Evolutionary conservation across 2,888 invertebrate genomes (phyloP).

Genomic region (Xanthia togata): DNA sequence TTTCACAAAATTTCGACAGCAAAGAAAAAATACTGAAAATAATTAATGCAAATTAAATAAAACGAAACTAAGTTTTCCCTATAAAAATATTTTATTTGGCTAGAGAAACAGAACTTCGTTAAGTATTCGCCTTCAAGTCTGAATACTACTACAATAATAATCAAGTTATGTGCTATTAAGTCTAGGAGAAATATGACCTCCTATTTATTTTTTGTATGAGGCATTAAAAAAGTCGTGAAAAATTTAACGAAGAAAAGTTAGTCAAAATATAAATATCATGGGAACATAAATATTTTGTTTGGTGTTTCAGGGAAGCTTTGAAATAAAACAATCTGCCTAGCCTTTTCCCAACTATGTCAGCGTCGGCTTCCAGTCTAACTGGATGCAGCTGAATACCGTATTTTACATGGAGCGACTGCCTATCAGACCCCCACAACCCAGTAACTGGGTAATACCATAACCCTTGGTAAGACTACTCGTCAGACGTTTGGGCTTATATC

Average conservation of each 20-base stretch:
- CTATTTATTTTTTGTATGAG: no score
- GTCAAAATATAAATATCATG: not conserved
- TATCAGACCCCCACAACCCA: no score
- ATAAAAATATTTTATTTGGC: constrained; percentile 48
- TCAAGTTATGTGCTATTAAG: constrained; percentile 39
- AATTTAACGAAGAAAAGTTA: constrained; percentile 2
- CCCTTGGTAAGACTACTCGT: no score
- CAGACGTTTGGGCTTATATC: no score
- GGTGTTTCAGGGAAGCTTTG: not conserved
- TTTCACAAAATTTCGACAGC: constrained; percentile 6
- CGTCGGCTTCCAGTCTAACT: not conserved
- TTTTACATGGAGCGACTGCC: no score
- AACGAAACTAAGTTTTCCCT: constrained; percentile 38
- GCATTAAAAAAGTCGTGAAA: not conserved
- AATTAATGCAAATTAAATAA: constrained; percentile 37
- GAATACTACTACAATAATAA: constrained; percentile 46
- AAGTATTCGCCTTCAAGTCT: constrained; percentile 15
- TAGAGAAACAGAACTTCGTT: constrained; percentile 39
- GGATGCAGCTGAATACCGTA: not conserved
- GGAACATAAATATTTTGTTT: not conserved
- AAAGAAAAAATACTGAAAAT: constrained; percentile 5
- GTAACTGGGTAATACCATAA: no score
- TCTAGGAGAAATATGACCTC: constrained; percentile 7
- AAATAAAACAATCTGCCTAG: no score
- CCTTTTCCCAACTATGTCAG: no score